Percentiles rank a stretch among this genome's conserved stretches.
These are phyloP conservation scores for Synchiropus splendidus DNA, from an alignment of 2,113 vertebrate genomes.

Conservation along the genomic window DNA sequence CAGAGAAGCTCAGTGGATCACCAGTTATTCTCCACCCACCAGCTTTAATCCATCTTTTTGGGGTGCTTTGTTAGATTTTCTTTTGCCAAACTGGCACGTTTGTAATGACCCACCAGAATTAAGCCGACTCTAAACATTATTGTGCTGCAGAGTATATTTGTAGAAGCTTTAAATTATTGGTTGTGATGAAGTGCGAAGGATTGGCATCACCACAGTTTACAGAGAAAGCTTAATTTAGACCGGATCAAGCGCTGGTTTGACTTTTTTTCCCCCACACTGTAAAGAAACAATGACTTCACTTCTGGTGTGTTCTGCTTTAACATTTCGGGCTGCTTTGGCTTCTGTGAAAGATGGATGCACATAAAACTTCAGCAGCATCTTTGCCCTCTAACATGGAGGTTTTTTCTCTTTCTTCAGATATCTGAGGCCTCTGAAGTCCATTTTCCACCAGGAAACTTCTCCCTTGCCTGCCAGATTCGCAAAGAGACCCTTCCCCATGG, in stretches of 20 bases:
- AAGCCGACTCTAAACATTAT: slow-evolving; percentile 19
- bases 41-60: background rate
- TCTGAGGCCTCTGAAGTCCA: slow-evolving; percentile 74
- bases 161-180: slow-evolving; percentile 26
- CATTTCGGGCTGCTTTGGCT: no score
- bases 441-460: slow-evolving; percentile 76
- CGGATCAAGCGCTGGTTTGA: slow-evolving; percentile 1
- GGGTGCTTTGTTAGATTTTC: slow-evolving; percentile 4
- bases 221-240: slow-evolving; percentile 35
- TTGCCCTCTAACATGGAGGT: no score
- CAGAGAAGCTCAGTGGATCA: no score
- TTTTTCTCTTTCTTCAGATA: slow-evolving; percentile 68
- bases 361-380: no score
- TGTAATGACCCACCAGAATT: slow-evolving; percentile 23
- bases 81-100: slow-evolving; percentile 7
- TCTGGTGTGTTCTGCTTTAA: no score
- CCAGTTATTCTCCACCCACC: slow-evolving; percentile 2
- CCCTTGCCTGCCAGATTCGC: slow-evolving; percentile 63
- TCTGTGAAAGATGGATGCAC: no score
- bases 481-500: slow-evolving; percentile 73
- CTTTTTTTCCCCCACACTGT: no score
- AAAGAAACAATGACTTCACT: no score
- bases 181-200: slow-evolving; percentile 27
- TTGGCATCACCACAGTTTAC: slow-evolving; percentile 32
- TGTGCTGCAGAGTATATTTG: slow-evolving; percentile 27